phyloP scores from a whole-genome alignment of 2,888 invertebrate genomes.

The Parnassius orleans region DNA sequence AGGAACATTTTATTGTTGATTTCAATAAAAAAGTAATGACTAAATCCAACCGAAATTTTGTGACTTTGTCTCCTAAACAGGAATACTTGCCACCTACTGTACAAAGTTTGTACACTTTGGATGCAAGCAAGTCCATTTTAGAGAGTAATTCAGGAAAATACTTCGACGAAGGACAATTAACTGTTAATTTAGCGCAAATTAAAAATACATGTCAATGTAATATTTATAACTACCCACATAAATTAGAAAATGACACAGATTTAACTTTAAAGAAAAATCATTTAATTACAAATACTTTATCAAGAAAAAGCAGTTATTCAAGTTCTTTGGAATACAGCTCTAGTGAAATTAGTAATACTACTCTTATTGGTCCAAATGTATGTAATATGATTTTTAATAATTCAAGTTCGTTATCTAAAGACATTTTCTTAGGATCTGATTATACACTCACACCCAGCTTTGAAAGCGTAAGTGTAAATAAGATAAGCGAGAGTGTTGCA shows the following conservation, averaged over 20 bases:
- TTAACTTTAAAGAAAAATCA: slow-evolving; percentile 10
- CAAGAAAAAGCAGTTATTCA: slow-evolving; percentile 8
- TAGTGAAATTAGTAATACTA: slow-evolving; percentile 34
- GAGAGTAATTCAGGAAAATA: slow-evolving; percentile 22
- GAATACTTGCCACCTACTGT: not conserved
- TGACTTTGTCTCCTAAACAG: not conserved
- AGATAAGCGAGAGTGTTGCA: not conserved
- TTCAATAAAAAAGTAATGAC: slow-evolving; percentile 28
- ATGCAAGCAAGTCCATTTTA: not conserved
- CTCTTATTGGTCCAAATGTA: slow-evolving; percentile 26
- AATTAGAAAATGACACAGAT: not conserved
- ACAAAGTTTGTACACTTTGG: not conserved
- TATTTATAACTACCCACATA: slow-evolving; percentile 3
- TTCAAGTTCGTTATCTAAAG: slow-evolving; percentile 35
- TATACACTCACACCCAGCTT: not conserved
- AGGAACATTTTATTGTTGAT: slow-evolving; percentile 18
- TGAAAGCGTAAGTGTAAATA: slow-evolving; percentile 14
- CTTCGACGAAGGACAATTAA: slow-evolving; percentile 48
- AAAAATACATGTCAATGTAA: slow-evolving; percentile 35
- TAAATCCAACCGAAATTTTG: not conserved
- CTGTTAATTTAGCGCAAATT: slow-evolving; percentile 50
- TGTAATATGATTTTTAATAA: slow-evolving; percentile 35
- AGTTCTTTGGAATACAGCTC: slow-evolving; percentile 23
- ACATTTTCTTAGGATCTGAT: slow-evolving; percentile 17
- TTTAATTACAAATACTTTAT: slow-evolving; percentile 3